These are phyloP conservation scores for Mus pahari DNA, from an alignment of 2,113 vertebrate genomes.

Conservation along the genomic window DNA sequence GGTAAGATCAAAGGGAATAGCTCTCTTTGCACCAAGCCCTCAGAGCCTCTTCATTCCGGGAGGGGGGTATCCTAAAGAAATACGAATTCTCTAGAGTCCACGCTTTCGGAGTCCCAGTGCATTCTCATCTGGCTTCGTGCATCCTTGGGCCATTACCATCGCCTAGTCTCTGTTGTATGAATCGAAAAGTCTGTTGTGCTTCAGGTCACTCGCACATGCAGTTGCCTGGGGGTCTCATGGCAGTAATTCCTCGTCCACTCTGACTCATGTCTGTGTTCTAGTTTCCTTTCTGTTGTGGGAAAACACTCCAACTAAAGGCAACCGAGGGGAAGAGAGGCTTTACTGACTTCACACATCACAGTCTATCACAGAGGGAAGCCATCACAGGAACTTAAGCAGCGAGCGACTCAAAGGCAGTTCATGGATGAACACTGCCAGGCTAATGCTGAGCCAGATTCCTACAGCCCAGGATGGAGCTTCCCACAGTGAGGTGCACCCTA, in stretches of 20 bases:
- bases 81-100: background rate
- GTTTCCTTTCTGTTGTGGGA: background rate
- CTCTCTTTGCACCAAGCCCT: background rate
- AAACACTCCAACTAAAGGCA: background rate
- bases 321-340: background rate
- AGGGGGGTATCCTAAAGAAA: background rate
- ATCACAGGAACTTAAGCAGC: background rate
- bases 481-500: background rate
- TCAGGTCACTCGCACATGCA: background rate
- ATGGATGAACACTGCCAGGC: background rate
- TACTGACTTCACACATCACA: background rate
- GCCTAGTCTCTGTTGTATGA: background rate
- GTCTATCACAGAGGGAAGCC: background rate
- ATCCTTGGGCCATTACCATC: background rate
- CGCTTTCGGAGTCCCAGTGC: too few species aligned
- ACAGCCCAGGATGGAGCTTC: background rate
- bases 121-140: background rate
- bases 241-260: background rate
- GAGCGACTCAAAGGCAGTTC: background rate
- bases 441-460: background rate
- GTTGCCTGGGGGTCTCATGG: background rate
- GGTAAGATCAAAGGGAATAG: background rate
- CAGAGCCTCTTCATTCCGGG: too few species aligned
- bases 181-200: background rate
- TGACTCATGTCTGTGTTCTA: background rate